Percentiles rank a stretch among this genome's conserved stretches.
phyloP scores from a whole-genome alignment of 2,797 vertebrate genomes.

The Remorina albescens region DNA sequence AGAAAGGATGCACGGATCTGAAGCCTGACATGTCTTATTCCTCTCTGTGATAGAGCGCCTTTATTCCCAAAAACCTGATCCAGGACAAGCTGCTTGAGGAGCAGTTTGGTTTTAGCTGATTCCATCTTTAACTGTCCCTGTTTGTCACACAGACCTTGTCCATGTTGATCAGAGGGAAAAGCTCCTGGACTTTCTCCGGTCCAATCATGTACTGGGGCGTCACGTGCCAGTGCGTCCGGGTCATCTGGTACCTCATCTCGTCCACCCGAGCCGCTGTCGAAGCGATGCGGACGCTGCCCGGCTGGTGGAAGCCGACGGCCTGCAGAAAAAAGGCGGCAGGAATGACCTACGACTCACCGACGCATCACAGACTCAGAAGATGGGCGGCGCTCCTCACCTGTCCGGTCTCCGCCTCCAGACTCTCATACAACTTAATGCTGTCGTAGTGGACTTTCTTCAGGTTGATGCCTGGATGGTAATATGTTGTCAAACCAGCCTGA shows the following conservation, averaged over 20 bases:
- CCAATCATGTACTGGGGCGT: slow-evolving; percentile 90
- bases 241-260: slow-evolving; percentile 97
- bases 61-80: no score
- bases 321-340: slow-evolving; percentile 52
- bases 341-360: no score
- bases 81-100: no score
- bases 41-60: no score
- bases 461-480: slow-evolving; percentile 98
- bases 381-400: slow-evolving; percentile 84
- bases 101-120: no score
- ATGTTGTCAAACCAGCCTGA: slow-evolving; percentile 96
- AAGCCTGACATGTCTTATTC: no score
- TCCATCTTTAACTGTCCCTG: no score
- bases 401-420: slow-evolving; percentile 94
- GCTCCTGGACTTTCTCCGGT: slow-evolving; percentile 91
- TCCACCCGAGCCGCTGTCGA: slow-evolving; percentile 91
- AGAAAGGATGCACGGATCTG: no score
- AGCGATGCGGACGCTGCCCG: slow-evolving; percentile 95
- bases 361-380: background rate
- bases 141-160: slow-evolving; percentile 89
- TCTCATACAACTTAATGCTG: slow-evolving; percentile 96
- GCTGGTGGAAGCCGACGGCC: slow-evolving; percentile 95
- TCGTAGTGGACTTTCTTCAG: slow-evolving; percentile 96
- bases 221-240: slow-evolving; percentile 91
- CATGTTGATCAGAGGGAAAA: slow-evolving; percentile 93